Base-by-base conservation (phyloP, 1,140 invertebrate species). In the Himalopsyche phryganea region DNA sequence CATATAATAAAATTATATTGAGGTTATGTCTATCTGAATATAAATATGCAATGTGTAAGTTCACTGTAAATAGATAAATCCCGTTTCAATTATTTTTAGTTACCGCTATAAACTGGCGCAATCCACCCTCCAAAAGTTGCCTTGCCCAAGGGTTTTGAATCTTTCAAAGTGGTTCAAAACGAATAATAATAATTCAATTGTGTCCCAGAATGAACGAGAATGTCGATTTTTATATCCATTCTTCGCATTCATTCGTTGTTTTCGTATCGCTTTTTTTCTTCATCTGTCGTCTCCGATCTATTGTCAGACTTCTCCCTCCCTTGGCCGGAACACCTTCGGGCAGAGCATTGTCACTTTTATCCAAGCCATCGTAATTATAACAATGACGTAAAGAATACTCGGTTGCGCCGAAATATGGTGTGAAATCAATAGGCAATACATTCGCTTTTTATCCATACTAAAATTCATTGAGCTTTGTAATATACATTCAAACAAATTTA, bases 101-200 rank as follows among this genome's bases (percentile, higher is more conserved):
- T 51, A 6, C n/a, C 50, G 41, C 40, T 53, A 40, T 15, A 45
- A 33, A 40, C 7, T 44, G 40, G 44, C 18, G 18, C n/a, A 40
- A 32, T 19, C 7, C 58, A 9, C 36, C 36, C 35, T 36, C 19
- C 19, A 13, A 49, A 59, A 54, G 36, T 20, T 42, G 60, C 53
- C 59, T 20, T 42, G 60, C 53, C 59, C 59, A 35, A 52, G 53
- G 53, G 59, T 52, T 61, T 61, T 53, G 60, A 61, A 61, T 57
- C 36, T 57, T 40, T n/a, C n/a, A 52, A 61, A 61, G 57, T 52
- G 60, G 60, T 57, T 61, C 60, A 61, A 57, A 61, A 57, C 60
- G 60, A 57, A 61, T 61, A 61, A 47, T 13, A 40, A 56, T 61
- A 61, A 61, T 61, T 61, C 60, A 61, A 61, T 61, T 61, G 60